A percentile compares a stretch with the other conserved stretches of the same genome.
Evolutionary conservation across 1,140 invertebrate species (phyloP).

Genomic region (Chrysopa pallens): DNA sequence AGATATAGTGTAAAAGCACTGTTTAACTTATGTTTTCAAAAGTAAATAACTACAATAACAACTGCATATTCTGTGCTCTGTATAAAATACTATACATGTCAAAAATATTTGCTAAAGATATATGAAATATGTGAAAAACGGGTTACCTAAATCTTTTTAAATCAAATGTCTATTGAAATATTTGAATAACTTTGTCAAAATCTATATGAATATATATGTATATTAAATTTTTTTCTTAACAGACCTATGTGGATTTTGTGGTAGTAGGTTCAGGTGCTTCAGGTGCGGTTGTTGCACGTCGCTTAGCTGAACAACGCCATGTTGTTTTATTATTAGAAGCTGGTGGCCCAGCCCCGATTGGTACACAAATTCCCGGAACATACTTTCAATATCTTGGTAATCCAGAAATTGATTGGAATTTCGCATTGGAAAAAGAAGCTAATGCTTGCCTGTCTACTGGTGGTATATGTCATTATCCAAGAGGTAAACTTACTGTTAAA

Average conservation of each 20-base stretch:
- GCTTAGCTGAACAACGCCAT: conserved; percentile 9
- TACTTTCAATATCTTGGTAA: conserved; percentile 30
- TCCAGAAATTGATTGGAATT: conserved; percentile 42
- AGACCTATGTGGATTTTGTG: conserved; percentile 9
- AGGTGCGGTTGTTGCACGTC: conserved; percentile 10
- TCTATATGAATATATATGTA: too few species aligned
- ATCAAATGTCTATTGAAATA: too few species aligned
- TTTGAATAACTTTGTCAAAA: too few species aligned
- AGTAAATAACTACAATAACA: too few species aligned
- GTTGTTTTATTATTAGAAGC: conserved; percentile 12
- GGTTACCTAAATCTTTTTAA: too few species aligned
- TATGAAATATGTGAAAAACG: too few species aligned
- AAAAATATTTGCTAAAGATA: too few species aligned
- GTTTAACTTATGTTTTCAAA: too few species aligned
- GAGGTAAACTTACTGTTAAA: conserved; percentile 32
- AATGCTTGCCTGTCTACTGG: conserved; percentile 30
- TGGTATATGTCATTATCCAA: conserved; percentile 30
- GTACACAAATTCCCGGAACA: conserved; percentile 28
- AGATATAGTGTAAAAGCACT: too few species aligned
- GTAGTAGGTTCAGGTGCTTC: conserved; percentile 12
- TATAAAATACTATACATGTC: too few species aligned
- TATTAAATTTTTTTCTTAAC: too few species aligned
- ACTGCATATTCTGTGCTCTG: too few species aligned
- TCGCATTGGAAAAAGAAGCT: conserved; percentile 39
- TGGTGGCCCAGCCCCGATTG: conserved; percentile 2